Evolutionary conservation across 2,797 vertebrate genomes (phyloP).

Genomic region (Tokudaia muenninki): DNA sequence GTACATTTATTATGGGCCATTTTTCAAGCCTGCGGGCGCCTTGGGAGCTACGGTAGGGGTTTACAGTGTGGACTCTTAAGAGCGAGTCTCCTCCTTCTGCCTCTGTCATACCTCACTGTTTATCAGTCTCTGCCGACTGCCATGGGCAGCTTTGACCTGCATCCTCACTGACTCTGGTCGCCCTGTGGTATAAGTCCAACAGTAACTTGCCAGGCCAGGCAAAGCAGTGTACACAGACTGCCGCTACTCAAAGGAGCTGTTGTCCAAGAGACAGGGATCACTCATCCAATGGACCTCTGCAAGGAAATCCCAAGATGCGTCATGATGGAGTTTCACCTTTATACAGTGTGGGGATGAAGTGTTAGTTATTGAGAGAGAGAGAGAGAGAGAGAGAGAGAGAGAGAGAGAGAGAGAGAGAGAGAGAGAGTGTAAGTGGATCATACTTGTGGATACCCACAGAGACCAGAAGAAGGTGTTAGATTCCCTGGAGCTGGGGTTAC

Average conservation of each 20-base stretch:
- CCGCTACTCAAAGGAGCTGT: background rate
- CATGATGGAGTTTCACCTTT: background rate
- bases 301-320: background rate
- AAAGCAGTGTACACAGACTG: background rate
- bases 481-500: background rate
- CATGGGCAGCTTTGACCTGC: background rate
- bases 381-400: too few species aligned
- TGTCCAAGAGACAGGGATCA: background rate
- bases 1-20: background rate
- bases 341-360: background rate
- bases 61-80: conserved; percentile 40
- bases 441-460: background rate
- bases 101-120: background rate
- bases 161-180: background rate
- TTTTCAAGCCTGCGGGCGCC: conserved; percentile 49
- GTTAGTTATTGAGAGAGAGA: too few species aligned
- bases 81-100: background rate
- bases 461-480: background rate
- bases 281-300: too few species aligned
- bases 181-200: background rate
- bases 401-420: too few species aligned
- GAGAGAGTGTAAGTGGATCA: background rate
- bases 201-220: background rate
- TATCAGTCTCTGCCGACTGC: background rate
- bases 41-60: conserved; percentile 54